A percentile compares a stretch with the other conserved stretches of the same genome.
These are phyloP conservation scores for Hippopotamyrus pictus DNA, from an alignment of 2,797 vertebrate genomes.

Conservation along the genomic window DNA sequence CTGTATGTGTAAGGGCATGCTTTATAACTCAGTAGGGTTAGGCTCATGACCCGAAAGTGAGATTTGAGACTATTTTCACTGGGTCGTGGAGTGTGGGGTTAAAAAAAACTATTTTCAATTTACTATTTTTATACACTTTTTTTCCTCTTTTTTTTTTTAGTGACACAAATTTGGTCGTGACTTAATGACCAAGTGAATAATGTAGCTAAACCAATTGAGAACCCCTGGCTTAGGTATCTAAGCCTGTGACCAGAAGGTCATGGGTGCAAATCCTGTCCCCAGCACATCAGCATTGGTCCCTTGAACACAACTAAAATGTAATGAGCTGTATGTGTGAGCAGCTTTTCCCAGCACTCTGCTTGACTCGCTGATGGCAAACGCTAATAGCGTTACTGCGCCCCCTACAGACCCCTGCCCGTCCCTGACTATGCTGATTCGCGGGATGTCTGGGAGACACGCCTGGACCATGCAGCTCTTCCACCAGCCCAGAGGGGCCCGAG, in stretches of 20 bases:
- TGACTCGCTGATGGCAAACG: background rate
- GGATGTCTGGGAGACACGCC: slow-evolving; percentile 75
- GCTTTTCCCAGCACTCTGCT: background rate
- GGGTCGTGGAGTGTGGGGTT: background rate
- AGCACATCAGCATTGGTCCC: background rate
- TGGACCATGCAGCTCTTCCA: slow-evolving; percentile 87
- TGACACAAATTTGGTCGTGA: background rate
- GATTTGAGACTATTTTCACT: background rate
- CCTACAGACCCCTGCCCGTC: slow-evolving; percentile 84
- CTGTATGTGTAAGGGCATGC: background rate
- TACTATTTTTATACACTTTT: background rate
- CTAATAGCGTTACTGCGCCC: background rate
- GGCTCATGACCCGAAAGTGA: background rate
- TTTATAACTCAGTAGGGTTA: background rate
- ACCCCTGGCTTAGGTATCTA: background rate
- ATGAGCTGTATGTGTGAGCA: background rate
- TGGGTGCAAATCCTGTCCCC: background rate
- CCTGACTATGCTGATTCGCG: slow-evolving; percentile 79
- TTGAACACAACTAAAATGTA: background rate
- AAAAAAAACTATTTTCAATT: background rate
- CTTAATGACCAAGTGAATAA: background rate
- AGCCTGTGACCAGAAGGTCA: background rate
- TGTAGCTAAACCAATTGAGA: background rate
- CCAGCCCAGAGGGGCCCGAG: slow-evolving; percentile 80
- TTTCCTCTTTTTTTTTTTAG: background rate